Evolutionary conservation across 2,113 vertebrate genomes (phyloP).

Genomic region (Onychostruthus taczanowskii): DNA sequence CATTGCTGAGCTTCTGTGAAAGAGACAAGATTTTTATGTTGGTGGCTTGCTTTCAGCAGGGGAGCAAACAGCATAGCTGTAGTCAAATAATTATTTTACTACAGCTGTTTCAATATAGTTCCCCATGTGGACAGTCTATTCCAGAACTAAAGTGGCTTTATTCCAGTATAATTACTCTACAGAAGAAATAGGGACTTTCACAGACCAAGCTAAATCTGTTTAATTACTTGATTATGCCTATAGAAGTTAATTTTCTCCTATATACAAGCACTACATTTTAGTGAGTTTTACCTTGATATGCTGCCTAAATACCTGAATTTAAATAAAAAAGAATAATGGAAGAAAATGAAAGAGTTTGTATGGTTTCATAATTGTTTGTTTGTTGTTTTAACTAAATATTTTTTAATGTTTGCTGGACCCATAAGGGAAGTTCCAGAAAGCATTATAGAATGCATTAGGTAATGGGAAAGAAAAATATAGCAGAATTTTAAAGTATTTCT

Average conservation of each 20-base stretch:
- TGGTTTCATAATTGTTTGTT: not conserved
- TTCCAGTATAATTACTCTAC: constrained; percentile 18
- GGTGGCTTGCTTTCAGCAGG: not conserved
- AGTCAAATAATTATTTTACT: constrained; percentile 48
- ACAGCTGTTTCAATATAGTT: constrained; percentile 27
- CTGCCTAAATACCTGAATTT: constrained; percentile 4
- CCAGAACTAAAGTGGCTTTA: constrained; percentile 23
- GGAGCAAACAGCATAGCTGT: fast-evolving
- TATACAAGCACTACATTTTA: not conserved
- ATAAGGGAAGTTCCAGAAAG: not conserved
- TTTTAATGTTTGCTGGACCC: not conserved
- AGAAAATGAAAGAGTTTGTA: not conserved
- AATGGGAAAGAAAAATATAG: not conserved
- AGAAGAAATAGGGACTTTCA: not conserved
- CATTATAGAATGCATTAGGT: not conserved
- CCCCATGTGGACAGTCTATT: constrained; percentile 8
- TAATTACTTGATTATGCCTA: constrained; percentile 6
- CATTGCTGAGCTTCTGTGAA: not conserved
- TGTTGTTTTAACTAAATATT: not conserved
- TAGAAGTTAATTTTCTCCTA: not conserved
- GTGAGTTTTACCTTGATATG: not conserved
- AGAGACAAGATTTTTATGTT: not conserved
- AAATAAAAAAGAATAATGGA: not conserved
- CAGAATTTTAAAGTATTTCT: not conserved
- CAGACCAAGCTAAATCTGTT: not conserved